These are phyloP conservation scores for Coelinius sp. DNA, from an alignment of 2,888 invertebrate species.

Conservation along the genomic window DNA sequence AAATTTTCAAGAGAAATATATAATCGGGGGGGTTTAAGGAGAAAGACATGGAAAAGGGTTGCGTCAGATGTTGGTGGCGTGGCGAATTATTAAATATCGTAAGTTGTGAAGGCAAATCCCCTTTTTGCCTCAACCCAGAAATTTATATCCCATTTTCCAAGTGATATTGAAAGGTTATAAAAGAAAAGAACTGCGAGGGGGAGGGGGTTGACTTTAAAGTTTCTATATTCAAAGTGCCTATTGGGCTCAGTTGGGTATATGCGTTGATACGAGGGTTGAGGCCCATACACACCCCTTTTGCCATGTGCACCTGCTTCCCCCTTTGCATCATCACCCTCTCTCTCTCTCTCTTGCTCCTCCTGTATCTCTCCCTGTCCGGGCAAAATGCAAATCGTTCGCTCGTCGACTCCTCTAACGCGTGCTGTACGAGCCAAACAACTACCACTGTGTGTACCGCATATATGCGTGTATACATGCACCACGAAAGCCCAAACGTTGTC, in stretches of 20 bases:
- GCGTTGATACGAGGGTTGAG: conserved; percentile 15
- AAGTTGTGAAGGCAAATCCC: conserved; percentile 51
- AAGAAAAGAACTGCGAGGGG: neutral
- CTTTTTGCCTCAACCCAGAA: neutral
- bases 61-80: conserved; percentile 68
- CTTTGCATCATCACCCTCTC: conserved; percentile 43
- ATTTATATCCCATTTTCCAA: conserved; percentile 21
- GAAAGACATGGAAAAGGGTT: conserved; percentile 50
- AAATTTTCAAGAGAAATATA: conserved; percentile 29
- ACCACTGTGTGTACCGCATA: conserved; percentile 19
- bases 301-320: conserved; percentile 43
- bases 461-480: conserved; percentile 24
- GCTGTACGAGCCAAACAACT: conserved; percentile 44
- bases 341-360: neutral
- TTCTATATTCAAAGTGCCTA: conserved; percentile 22
- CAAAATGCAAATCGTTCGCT: conserved; percentile 24
- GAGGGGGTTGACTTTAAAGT: conserved; percentile 11
- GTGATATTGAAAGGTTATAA: conserved; percentile 26
- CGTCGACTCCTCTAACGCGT: conserved; percentile 36
- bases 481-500: conserved; percentile 19
- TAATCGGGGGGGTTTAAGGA: conserved; percentile 26
- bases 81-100: conserved; percentile 67
- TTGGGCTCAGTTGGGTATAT: neutral
- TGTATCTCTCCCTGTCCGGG: conserved; percentile 13
- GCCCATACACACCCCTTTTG: conserved; percentile 3